Base-by-base conservation (phyloP, 2,113 vertebrate species). In the Vulpes vulpes region DNA sequence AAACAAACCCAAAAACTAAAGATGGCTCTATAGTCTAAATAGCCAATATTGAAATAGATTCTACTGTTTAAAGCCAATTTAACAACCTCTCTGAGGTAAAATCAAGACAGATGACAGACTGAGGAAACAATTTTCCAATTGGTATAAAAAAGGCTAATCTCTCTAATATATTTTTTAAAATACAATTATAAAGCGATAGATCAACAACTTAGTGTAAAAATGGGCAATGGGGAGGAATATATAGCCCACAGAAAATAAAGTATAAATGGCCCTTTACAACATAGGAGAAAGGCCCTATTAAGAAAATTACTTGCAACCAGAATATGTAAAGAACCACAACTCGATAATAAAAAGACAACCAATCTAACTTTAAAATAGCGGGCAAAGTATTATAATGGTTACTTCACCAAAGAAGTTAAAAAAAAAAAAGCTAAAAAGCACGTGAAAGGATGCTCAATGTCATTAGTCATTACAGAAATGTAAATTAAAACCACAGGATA, bases 1-100 rank as follows among this genome's bases (percentile, higher is more conserved):
- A 69, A n/a, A 69, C 67, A 69, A 69, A 67, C 19, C 79, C 43
- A 57, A 81, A 64, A 25, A 19, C 5, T 90, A 16, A 71, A 85
- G 80, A 23, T 65, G n/a, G 60, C 14, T 32, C 4, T 95, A 0
- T 69, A 15, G 67, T 74, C 83, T 89, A 90, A 71, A 64, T 76
- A 81, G 82, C 64, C 22, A 83, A 9, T 49, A 53, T 49, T 78
- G 11, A 83, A 83, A 59, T 83, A 20, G 30, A 69, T 65, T 92
- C 49, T 43, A 38, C 17, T 79, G 22, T 38, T 86, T 92, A 55
- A 97, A 89, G 38, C 57, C 30, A 88, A 27, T 87, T 23, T 79
- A 35, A 71, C 86, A n/a, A 64, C 4, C 38, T 74, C 69, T 78
- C 30, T 79, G 78, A 27, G 35, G 62, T 55, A 95, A 97, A 95